Evolutionary conservation across 1,140 invertebrate species (phyloP), one percentile per base, ranked within the genome.

Genomic region (Argopecten irradians): DNA sequence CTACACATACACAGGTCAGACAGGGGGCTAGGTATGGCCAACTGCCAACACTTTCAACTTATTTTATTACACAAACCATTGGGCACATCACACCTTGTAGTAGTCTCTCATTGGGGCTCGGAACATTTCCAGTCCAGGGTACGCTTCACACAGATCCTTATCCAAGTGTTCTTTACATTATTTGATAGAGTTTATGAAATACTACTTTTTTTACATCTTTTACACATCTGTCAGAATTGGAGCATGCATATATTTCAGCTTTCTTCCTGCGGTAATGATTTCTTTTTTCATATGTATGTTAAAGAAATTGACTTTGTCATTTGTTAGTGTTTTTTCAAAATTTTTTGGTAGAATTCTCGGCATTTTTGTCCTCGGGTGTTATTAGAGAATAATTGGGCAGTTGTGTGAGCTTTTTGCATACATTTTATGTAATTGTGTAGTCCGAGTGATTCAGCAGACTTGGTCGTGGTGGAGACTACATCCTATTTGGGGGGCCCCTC

Each of bases 51-150:
- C 55, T 28, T 28, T 71, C 55, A 71, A 28, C 55, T 71, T 71
- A 71, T 71, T 71, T 71, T 71, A 71, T 71, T 71, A 71, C 55
- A 71, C 55, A 71, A n/a, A 28, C 55, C 55, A 28, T 28, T 71
- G n/a, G 55, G 55, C 55, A 71, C n/a, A 71, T 71, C 55, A 71
- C 55, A 71, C 55, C 55, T 71, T 71, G 55, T 71, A 71, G 55
- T 71, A 71, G n/a, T n/a, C n/a, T 71, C n/a, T 71, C 22, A 71
- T 55, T 19, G 7, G 43, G 43, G 43, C 16, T 22, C 55, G n/a
- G 28, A 2, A 71, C 22, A 22, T 71, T 13, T 71, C 22, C n/a
- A 71, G 55, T 71, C n/a, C n/a, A n/a, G 55, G 55, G 55, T 71
- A 71, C 55, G 43, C 3, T 55, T 11, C 43, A 8, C 43, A 28